Base-by-base conservation (phyloP, 2,113 vertebrate genomes). In the Fulica atra region DNA sequence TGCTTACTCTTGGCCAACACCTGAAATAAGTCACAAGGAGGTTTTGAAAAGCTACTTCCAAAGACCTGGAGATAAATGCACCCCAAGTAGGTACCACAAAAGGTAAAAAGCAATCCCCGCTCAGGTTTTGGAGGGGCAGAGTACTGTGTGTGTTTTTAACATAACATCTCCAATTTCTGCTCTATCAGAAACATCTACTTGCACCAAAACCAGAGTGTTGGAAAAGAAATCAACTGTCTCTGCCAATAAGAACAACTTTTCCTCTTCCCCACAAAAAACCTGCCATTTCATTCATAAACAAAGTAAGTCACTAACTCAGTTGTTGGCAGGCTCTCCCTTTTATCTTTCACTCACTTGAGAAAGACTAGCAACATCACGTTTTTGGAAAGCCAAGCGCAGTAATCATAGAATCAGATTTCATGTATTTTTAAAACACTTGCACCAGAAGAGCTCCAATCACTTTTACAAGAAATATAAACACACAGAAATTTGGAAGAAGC, bases 381-480 rank as follows among this genome's bases (percentile, higher is more conserved):
- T 95, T 84, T 1, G 1, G 94, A 96, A 81, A 96, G 94, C 83
- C 95, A 91, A 95, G 86, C 11, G 59, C 77, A 91, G 94, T 95
- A 97, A 96, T 95, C 96, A 97, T 8, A 95, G 95, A 94, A 93
- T 89, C 4, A 46, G 92, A 88, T 92, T 95, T 97, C 95, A 96
- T 97, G 90, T 86, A 97, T 97, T 97, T 97, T 97, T 97, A 95
- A 97, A 97, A 93, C 92, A 83, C 81, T 94, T 93, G 91, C 96
- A 95, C 95, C 83, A 94, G 91, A 86, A 76, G 68, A 87, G 88
- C 90, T 60, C 86, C 94, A 89, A 85, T 96, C 89, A 78, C 71
- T 82, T 96, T 63, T 38, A 90, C 71, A 95, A 93, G 77, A 97
- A 92, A 89, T 53, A 90, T 12, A 92, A 97, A 90, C 92, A 95